Base-by-base conservation (phyloP, 2,113 vertebrate genomes). In the Fulica atra region DNA sequence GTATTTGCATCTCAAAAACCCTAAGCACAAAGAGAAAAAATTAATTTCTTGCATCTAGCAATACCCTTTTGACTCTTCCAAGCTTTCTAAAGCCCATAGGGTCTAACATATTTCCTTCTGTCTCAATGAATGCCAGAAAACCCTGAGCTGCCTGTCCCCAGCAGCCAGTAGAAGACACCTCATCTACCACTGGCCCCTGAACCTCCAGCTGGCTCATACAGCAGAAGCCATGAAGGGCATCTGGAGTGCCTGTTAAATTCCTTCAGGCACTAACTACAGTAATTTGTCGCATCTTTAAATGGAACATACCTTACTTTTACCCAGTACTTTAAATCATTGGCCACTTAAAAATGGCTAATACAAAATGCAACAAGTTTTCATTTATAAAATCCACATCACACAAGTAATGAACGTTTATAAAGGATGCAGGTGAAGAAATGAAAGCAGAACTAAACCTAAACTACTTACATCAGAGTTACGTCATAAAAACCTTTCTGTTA, bases 171-270 rank as follows among this genome's bases (percentile, higher is more conserved):
- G 60, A 50, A 14, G 40, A 65, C 14, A n/a, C 5, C 85, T 15
- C 51, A 68, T 46, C 11, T 85, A 21, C 14, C 40, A 20, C 17
- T 84, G n/a, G 13, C 3, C 13, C 33, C 42, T 42, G 25, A 56
- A 36, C 5, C 9, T 59, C 28, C 19, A 19, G 31, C 16, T 50
- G 28, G 38, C 4, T 80, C 4, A 3, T 9, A 3, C 1, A 1
- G 28, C 26, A 59, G 26, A 50, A 63, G 4, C 7, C 1, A 0
- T 3, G 19, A 56, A 33, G 17, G 29, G 29, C 7, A 53, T 28
- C 15, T 50, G 38, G 25, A 79, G 4, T 1, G 1, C 8, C 2
- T 1, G 10, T 9, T 29, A 20, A 61, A 40, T 10, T 90, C 16
- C 51, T 66, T 73, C 60, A 80, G 21, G 20, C 2, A 48, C 20